Evolutionary conservation across 2,888 invertebrate genomes (phyloP), one percentile per base, ranked within the genome.

Genomic region (Norana najaformis): DNA sequence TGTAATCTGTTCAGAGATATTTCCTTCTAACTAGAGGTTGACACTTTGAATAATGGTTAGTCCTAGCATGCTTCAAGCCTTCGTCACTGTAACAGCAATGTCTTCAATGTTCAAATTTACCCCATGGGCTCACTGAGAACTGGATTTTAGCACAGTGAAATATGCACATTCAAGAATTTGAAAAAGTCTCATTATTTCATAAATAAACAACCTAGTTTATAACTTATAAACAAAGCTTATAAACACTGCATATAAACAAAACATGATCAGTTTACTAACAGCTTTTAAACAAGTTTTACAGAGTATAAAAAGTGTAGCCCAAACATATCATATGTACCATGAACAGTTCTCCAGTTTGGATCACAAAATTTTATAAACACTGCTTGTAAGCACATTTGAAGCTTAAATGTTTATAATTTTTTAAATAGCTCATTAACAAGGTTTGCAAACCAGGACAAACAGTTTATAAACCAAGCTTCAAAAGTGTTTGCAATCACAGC

Each of bases 121-220:
- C 30, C 30, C 14, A 69, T 69, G n/a, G 69, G n/a, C n/a, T 69
- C n/a, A n/a, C n/a, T 69, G n/a, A 30, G n/a, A 69, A 69, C 69
- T 69, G 69, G 47, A n/a, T 1, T n/a, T 69, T n/a, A 69, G 69
- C 69, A 2, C 0, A 6, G 30, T 69, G 11, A 5, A 69, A n/a
- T 69, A 69, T 69, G n/a, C 8, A 69, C 69, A n/a, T 69, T 30
- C 69, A 69, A 69, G 69, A 69, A 69, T 30, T 69, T 69, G 69
- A 69, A n/a, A 69, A 23, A 47, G 69, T 69, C 69, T n/a, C n/a
- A n/a, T n/a, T n/a, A n/a, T n/a, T n/a, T n/a, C 69, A n/a, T n/a
- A 69, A 69, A 69, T 69, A 69, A 69, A 69, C 69, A 69, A 69
- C 69, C n/a, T 69, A n/a, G 69, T 69, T 69, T 69, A 69, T 69